phyloP scores from a whole-genome alignment of 2,797 vertebrate species.

The Scolopax rusticola region DNA sequence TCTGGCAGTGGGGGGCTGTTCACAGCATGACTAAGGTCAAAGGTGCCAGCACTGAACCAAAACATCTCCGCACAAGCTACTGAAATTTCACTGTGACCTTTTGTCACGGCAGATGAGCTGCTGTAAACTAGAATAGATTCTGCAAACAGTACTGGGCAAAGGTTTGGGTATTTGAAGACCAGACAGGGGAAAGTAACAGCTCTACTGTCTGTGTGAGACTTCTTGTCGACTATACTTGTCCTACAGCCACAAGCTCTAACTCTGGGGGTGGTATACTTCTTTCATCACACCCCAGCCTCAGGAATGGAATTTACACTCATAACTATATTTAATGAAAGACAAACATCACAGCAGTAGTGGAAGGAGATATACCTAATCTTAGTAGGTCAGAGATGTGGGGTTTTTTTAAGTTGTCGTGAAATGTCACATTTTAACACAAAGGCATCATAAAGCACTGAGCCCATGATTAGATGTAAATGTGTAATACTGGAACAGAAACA shows the following conservation, averaged over 20 bases:
- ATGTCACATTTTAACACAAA: neutral
- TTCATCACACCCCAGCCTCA: neutral
- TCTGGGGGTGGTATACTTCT: neutral
- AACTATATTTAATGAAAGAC: neutral
- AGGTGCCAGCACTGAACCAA: neutral
- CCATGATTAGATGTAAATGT: neutral
- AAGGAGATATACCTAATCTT: neutral
- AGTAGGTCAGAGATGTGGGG: accelerated
- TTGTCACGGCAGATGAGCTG: neutral
- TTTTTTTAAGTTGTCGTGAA: neutral
- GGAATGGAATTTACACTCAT: neutral
- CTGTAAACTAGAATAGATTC: neutral
- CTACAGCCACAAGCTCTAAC: neutral
- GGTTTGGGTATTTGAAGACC: neutral
- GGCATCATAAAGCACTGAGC: neutral
- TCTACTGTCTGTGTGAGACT: accelerated
- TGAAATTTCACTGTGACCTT: neutral
- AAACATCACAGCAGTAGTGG: neutral
- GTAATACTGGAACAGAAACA: neutral
- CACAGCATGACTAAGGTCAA: neutral
- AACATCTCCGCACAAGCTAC: accelerated
- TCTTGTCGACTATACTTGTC: accelerated
- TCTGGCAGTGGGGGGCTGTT: neutral
- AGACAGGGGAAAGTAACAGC: neutral
- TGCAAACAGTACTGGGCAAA: neutral